A percentile compares a stretch with the other conserved stretches of the same genome.
Conservation (phyloP, 2,888 invertebrate species). For the Eupeodes latifasciatus region DNA sequence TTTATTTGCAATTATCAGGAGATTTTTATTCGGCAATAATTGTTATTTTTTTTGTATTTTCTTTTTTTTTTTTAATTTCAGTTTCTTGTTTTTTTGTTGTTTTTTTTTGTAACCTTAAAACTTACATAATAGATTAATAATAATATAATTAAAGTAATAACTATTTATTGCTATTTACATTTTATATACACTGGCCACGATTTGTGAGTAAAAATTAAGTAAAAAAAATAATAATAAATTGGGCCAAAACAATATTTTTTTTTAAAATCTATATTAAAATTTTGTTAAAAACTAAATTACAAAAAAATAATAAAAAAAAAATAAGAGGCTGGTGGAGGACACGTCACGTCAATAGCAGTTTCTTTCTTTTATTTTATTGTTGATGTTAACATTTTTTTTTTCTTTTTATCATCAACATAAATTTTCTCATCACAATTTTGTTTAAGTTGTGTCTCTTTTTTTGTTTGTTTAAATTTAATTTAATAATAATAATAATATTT, state of each 20-base stretch:
- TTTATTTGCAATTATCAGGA: constrained; percentile 75
- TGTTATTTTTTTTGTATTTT: constrained; percentile 52
- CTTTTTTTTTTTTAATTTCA: constrained; percentile 51
- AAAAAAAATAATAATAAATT: constrained; percentile 29
- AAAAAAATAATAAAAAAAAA: constrained; percentile 18
- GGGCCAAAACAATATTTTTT: constrained; percentile 59
- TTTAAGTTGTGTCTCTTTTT: constrained; percentile 33
- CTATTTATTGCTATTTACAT: constrained; percentile 76
- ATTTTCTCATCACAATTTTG: constrained; percentile 50
- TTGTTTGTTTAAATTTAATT: constrained; percentile 29
- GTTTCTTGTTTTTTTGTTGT: constrained; percentile 38
- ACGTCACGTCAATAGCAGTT: constrained; percentile 40
- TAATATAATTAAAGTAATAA: constrained; percentile 75
- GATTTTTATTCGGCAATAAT: constrained; percentile 75
- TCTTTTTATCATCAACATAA: constrained; percentile 31
- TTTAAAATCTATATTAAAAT: constrained; percentile 21
- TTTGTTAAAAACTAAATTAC: constrained; percentile 22
- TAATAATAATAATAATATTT: constrained; percentile 43
- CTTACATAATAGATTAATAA: constrained; percentile 76
- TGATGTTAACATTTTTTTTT: background rate
- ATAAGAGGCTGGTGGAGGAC: constrained; percentile 33
- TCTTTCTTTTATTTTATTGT: constrained; percentile 1
- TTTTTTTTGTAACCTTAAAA: constrained; percentile 72
- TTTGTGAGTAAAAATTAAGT: constrained; percentile 56
- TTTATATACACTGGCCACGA: constrained; percentile 75